Base-by-base conservation (phyloP, 2,113 vertebrate genomes). In the Peromyscus polionotus region DNA sequence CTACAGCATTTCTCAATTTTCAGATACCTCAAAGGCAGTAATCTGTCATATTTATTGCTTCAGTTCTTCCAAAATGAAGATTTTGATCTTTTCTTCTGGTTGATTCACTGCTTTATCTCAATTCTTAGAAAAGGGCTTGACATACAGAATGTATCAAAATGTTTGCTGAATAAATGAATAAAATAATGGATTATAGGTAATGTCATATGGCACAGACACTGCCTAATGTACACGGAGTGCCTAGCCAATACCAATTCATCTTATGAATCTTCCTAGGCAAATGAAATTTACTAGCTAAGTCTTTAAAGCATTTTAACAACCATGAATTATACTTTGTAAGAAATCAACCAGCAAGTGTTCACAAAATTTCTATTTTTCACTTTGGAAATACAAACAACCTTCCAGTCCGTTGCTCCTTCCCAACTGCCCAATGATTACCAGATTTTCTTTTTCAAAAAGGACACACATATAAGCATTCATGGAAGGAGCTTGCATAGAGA, bases 381-480 rank as follows among this genome's bases (percentile, higher is more conserved):
- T 96, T 93, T 83, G 63, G 95, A 96, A 97, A 94, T 76, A 95
- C 5, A 95, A n/a, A 84, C 36, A 42, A 75, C 72, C 76, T 94
- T 94, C 61, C 73, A 88, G 87, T 94, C 31, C 83, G 63, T 88
- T 95, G 65, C 80, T 94, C 63, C 51, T 84, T 79, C 88, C 36
- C 68, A 96, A 95, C 80, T 92, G 45, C 45, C 89, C 51, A 89
- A 22, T 88, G 61, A 95, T 93, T 83, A 88, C 48, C 24, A 48
- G 65, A 94, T 88, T 93, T 95, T 88, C 57, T 91, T 86, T 90
- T 79, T 92, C 61, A 72, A 94, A 97, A 94, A 22, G 68, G n/a
- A 75, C 39, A 88, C 83, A 92, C 70, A 97, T 12, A 94, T 96
- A 96, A 97, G 48, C 77, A 92, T 57, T 97, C 95, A 93, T 86